phyloP scores from a whole-genome alignment of 1,140 invertebrate species.

The Neotoxoptera formosana region DNA sequence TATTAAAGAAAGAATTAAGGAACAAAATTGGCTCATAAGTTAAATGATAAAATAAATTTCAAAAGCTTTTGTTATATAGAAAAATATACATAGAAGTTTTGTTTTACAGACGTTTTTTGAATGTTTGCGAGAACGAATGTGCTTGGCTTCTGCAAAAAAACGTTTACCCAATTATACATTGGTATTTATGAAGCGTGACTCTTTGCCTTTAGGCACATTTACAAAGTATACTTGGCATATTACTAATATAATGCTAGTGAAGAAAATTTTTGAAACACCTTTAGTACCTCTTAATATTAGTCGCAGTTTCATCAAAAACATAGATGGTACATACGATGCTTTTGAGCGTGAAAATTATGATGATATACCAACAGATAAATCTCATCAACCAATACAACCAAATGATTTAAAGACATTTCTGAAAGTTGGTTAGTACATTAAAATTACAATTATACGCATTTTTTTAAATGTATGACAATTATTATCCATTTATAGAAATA shows the following conservation, averaged over 20 bases:
- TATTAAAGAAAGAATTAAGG: neutral
- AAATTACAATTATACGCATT: neutral
- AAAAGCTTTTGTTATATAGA: neutral
- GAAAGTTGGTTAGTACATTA: slow-evolving; percentile 71
- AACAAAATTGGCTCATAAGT: neutral
- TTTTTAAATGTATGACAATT: neutral
- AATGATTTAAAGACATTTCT: slow-evolving; percentile 75
- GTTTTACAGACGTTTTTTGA: slow-evolving; percentile 72
- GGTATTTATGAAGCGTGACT: slow-evolving; percentile 70
- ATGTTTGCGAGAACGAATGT: slow-evolving; percentile 75
- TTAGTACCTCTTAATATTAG: slow-evolving; percentile 73
- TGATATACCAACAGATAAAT: slow-evolving; percentile 66
- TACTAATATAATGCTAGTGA: slow-evolving; percentile 76
- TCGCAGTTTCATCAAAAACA: slow-evolving; percentile 73
- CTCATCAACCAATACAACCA: slow-evolving; percentile 70
- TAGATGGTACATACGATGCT: slow-evolving; percentile 72
- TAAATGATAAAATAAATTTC: neutral
- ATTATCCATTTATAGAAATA: slow-evolving; percentile 11
- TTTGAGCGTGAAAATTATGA: slow-evolving; percentile 69
- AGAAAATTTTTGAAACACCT: slow-evolving; percentile 79
- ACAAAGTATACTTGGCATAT: slow-evolving; percentile 80
- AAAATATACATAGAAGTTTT: slow-evolving; percentile 55
- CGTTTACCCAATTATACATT: slow-evolving; percentile 72
- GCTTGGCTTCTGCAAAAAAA: slow-evolving; percentile 72
- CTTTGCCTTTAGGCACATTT: slow-evolving; percentile 74